These are phyloP conservation scores for Aviceda subcristata DNA, from an alignment of 2,113 vertebrate genomes.

Conservation along the genomic window DNA sequence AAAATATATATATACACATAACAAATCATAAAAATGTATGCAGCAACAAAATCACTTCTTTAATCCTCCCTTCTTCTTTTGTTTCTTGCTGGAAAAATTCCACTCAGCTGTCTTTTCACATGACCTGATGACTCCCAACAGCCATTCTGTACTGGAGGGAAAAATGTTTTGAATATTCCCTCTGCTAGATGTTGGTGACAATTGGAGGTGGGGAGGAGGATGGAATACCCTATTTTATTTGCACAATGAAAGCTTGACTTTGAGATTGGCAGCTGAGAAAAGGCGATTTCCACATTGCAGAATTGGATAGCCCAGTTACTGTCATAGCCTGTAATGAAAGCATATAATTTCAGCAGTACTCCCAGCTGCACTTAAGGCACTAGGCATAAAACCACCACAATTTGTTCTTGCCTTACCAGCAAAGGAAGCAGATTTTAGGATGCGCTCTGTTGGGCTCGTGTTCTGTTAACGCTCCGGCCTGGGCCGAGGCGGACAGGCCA, in stretches of 20 bases:
- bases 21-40: background rate
- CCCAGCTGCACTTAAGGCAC: background rate
- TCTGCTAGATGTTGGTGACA: background rate
- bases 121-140: background rate
- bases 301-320: background rate
- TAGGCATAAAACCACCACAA: background rate
- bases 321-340: accelerated
- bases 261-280: background rate
- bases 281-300: background rate
- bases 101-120: background rate
- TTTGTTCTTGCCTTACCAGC: background rate
- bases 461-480: background rate
- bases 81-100: background rate
- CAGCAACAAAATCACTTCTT: background rate
- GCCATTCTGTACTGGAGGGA: background rate
- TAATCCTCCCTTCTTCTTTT: background rate
- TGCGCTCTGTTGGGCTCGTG: background rate
- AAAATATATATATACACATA: background rate
- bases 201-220: accelerated
- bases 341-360: background rate
- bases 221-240: background rate
- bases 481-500: background rate
- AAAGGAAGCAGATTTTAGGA: background rate
- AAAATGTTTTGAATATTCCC: background rate
- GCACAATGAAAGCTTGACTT: background rate